These are phyloP conservation scores for Hexactinellida sp. DNA, from an alignment of 37 sponge, comb jelly and placozoan genomes.

Conservation along the genomic window DNA sequence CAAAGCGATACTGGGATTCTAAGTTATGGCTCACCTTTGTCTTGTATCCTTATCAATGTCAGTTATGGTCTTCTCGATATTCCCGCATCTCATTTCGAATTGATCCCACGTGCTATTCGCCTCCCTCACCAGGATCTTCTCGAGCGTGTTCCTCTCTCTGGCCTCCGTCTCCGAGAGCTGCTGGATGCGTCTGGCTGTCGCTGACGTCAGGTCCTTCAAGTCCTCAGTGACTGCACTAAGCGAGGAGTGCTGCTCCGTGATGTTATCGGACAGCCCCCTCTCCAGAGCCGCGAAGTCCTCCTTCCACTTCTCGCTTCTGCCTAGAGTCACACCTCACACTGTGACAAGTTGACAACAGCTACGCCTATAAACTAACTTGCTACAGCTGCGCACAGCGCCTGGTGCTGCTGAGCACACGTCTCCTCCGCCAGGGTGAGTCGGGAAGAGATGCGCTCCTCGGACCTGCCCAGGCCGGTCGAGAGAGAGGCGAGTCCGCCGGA, in stretches of 20 bases:
- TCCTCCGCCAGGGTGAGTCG: background rate
- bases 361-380: background rate
- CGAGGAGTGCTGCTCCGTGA: background rate
- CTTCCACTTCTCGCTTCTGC: background rate
- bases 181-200: background rate
- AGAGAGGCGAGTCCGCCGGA: background rate
- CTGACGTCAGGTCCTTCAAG: background rate
- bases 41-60: background rate
- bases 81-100: background rate
- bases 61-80: background rate
- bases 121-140: background rate
- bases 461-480: background rate
- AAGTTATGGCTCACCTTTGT: background rate
- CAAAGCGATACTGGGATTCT: no score
- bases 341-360: background rate
- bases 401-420: background rate
- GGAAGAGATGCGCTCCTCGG: background rate
- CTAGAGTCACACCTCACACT: background rate
- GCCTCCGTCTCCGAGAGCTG: background rate
- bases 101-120: background rate
- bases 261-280: background rate
- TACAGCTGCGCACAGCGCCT: background rate
- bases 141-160: background rate
- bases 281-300: background rate
- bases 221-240: background rate